Conservation (phyloP, 2,888 invertebrate genomes). For the Drosophila rubida region DNA sequence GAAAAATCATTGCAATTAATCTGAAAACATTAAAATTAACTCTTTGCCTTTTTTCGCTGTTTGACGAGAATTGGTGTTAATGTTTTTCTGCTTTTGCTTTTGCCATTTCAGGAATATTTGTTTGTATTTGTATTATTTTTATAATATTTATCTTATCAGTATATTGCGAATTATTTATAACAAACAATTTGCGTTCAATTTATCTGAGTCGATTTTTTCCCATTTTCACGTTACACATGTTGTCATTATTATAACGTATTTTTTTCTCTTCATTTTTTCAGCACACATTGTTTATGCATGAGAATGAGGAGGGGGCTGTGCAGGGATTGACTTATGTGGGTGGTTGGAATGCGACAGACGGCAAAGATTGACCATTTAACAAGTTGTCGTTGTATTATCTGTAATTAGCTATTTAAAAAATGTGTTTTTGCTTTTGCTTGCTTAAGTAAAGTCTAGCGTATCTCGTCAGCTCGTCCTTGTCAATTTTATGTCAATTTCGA, state of each 20-base stretch:
- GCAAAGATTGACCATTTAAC: background rate
- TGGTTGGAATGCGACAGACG: too few relatives aligned
- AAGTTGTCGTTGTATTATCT: background rate
- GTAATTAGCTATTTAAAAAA: background rate
- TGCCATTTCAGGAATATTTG: slow-evolving; percentile 6
- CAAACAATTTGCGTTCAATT: slow-evolving; percentile 44
- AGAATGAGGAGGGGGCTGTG: too few relatives aligned
- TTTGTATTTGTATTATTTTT: background rate
- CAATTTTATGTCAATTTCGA: slow-evolving; percentile 32
- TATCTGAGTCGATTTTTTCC: slow-evolving; percentile 27
- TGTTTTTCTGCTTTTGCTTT: slow-evolving; percentile 7
- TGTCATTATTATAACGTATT: slow-evolving; percentile 3
- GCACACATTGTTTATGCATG: too few relatives aligned
- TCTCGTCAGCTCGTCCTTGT: background rate
- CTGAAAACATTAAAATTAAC: slow-evolving; percentile 41
- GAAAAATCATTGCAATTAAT: slow-evolving; percentile 39
- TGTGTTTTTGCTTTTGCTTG: background rate
- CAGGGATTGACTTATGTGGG: too few relatives aligned
- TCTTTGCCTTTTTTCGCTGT: background rate
- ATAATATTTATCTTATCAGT: slow-evolving; percentile 25
- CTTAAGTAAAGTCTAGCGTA: background rate
- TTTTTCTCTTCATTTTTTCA: background rate
- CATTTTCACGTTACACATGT: slow-evolving; percentile 8
- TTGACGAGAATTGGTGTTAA: slow-evolving; percentile 1
- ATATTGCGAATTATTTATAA: slow-evolving; percentile 35